Conservation (phyloP, 2,113 vertebrate species). For the Protomyctophum bolini region DNA sequence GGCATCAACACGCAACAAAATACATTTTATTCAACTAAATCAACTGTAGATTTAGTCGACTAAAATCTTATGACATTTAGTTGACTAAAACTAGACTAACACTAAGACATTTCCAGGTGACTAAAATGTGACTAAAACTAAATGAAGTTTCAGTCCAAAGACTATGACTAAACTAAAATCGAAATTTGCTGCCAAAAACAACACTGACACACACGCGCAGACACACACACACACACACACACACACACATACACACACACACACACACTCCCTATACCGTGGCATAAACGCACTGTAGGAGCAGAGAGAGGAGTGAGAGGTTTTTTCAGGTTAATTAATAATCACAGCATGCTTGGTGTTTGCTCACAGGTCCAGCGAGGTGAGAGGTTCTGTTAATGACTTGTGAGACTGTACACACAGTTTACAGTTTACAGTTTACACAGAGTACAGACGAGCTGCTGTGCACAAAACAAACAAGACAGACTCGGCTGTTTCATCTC, state of each 20-base stretch:
- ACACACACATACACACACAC: too few relatives aligned
- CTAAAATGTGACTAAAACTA: too few relatives aligned
- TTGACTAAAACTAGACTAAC: too few relatives aligned
- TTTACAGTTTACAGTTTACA: neutral
- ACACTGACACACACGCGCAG: too few relatives aligned
- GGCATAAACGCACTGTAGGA: neutral
- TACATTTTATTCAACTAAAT: too few relatives aligned
- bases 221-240: constrained; percentile 2
- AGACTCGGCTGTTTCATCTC: neutral
- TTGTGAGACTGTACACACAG: constrained; percentile 7
- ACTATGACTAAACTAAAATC: too few relatives aligned
- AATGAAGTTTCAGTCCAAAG: too few relatives aligned
- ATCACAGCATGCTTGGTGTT: constrained; percentile 45
- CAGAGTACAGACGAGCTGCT: neutral
- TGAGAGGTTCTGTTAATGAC: constrained; percentile 32
- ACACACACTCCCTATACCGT: neutral
- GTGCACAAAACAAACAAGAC: neutral
- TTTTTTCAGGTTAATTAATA: constrained; percentile 16
- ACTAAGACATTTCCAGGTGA: too few relatives aligned
- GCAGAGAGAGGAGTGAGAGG: constrained; percentile 3
- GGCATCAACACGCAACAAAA: too few relatives aligned
- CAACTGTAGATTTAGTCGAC: too few relatives aligned
- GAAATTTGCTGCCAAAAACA: too few relatives aligned
- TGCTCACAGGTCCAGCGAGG: constrained; percentile 45
- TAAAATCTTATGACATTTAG: too few relatives aligned